Evolutionary conservation across 2,797 vertebrate species (phyloP).

Genomic region (Platalea minor): DNA sequence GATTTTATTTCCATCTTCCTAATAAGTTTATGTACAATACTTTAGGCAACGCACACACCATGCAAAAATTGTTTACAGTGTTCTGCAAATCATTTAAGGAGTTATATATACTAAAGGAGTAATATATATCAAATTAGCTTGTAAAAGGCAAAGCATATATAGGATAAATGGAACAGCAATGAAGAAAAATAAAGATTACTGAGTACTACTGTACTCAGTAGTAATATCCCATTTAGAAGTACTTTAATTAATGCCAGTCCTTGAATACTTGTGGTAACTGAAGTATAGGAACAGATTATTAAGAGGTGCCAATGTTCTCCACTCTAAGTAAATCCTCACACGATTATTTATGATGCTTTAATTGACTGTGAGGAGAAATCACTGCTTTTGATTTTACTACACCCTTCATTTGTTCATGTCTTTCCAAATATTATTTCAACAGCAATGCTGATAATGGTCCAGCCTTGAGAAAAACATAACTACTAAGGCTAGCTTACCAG

Average conservation of each 20-base stretch:
- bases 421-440: background rate
- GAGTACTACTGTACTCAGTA: background rate
- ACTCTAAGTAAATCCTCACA: background rate
- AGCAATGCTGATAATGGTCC: background rate
- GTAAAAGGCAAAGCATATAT: background rate
- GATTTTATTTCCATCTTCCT: background rate
- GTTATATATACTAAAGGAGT: background rate
- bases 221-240: background rate
- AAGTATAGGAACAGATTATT: background rate
- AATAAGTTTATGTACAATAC: background rate
- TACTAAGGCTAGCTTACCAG: background rate
- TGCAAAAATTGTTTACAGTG: background rate
- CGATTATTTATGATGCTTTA: background rate
- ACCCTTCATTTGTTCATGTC: background rate
- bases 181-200: background rate
- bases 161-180: background rate
- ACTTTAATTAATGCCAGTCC: background rate
- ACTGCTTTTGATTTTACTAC: background rate
- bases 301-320: background rate
- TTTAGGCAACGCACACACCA: background rate
- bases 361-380: background rate
- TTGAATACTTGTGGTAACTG: background rate
- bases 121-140: background rate
- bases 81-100: background rate
- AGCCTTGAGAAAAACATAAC: background rate